Conservation (phyloP, 2,797 vertebrate species). For the Furcifer pardalis region DNA sequence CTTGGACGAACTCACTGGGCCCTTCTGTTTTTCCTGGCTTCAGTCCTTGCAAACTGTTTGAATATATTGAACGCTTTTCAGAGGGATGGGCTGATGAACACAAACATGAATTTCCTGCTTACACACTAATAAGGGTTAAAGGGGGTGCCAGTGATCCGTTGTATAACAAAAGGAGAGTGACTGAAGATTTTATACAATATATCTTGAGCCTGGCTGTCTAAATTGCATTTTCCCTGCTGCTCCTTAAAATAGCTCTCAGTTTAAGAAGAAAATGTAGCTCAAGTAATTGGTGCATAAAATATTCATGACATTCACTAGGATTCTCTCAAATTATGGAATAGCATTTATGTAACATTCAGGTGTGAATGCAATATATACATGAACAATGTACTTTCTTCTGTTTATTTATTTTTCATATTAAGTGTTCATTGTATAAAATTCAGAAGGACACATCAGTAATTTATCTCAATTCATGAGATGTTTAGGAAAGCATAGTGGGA, state of each 20-base stretch:
- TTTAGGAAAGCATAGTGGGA: neutral
- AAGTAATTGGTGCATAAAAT: constrained; percentile 44
- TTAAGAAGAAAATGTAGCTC: constrained; percentile 33
- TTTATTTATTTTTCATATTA: neutral
- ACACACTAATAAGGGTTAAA: constrained; percentile 83
- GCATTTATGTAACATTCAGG: constrained; percentile 9
- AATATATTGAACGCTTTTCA: constrained; percentile 77
- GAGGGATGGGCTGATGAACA: constrained; percentile 75
- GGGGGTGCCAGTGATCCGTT: constrained; percentile 80
- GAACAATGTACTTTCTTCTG: constrained; percentile 11
- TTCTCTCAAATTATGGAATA: constrained; percentile 4
- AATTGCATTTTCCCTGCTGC: constrained; percentile 28
- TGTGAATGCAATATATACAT: neutral
- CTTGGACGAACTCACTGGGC: constrained; percentile 71
- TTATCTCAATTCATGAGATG: constrained; percentile 1
- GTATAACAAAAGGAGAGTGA: constrained; percentile 69
- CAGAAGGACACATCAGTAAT: neutral
- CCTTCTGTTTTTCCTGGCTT: constrained; percentile 74
- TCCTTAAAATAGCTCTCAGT: constrained; percentile 21
- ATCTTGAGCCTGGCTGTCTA: constrained; percentile 42
- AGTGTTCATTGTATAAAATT: neutral
- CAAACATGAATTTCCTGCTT: constrained; percentile 80
- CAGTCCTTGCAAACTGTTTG: constrained; percentile 76
- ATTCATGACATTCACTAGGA: neutral
- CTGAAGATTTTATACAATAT: constrained; percentile 49